A percentile compares a stretch with the other conserved stretches of the same genome.
Conservation (phyloP, 1,140 invertebrate genomes). For the Dreissena polymorpha region DNA sequence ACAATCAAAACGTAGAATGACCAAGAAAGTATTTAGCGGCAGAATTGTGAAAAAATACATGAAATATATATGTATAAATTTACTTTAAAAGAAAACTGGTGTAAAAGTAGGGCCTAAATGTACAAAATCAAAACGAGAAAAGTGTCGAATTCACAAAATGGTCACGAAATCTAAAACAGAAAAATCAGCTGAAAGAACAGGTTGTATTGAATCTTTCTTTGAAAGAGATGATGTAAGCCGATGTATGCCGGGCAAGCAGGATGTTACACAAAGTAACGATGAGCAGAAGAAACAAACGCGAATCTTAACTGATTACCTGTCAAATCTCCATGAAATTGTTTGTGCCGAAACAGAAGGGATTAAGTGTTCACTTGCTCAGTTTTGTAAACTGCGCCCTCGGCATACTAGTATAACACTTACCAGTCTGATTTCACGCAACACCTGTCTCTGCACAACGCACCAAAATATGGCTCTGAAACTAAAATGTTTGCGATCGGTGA, state of each 20-base stretch:
- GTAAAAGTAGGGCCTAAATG: background rate
- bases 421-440: background rate
- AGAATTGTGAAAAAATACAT: constrained; percentile 29
- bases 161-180: background rate
- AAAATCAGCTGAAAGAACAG: background rate
- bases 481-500: background rate
- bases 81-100: constrained; percentile 7
- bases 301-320: constrained; percentile 25
- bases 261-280: constrained; percentile 15
- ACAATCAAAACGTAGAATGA: background rate
- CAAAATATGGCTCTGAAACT: constrained; percentile 20
- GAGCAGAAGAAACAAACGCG: constrained; percentile 16
- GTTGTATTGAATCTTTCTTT: background rate
- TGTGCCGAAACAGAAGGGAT: background rate
- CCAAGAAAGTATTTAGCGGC: background rate
- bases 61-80: constrained; percentile 12
- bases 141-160: background rate
- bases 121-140: background rate
- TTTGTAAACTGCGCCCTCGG: background rate
- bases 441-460: constrained; percentile 4
- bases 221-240: constrained; percentile 21
- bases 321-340: constrained; percentile 9
- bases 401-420: background rate
- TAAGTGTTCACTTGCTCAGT: background rate
- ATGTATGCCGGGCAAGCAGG: constrained; percentile 27